Evolutionary conservation across 2,888 invertebrate species (phyloP).

Genomic region (Spodoptera littoralis): DNA sequence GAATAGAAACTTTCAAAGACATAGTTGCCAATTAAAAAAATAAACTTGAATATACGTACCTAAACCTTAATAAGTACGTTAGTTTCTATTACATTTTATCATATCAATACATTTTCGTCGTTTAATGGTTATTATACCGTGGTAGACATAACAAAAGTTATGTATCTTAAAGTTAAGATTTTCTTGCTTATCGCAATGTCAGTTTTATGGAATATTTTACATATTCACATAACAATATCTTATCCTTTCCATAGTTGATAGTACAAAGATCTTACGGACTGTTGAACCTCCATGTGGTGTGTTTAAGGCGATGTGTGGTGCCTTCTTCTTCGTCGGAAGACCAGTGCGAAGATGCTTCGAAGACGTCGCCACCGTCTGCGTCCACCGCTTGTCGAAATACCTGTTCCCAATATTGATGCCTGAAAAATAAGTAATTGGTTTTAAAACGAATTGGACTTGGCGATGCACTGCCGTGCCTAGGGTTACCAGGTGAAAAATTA

Average conservation of each 20-base stretch:
- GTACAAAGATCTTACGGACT: slow-evolving; percentile 37
- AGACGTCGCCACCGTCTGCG: slow-evolving; percentile 95
- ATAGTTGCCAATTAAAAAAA: slow-evolving; percentile 42
- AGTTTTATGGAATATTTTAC: slow-evolving; percentile 20
- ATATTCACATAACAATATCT: not conserved
- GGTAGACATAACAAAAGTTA: slow-evolving; percentile 48
- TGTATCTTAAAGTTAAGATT: slow-evolving; percentile 17
- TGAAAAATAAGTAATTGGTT: slow-evolving; percentile 55
- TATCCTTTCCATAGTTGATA: slow-evolving; percentile 9
- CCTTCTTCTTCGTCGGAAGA: slow-evolving; percentile 91
- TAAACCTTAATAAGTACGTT: slow-evolving; percentile 43
- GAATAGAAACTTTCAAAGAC: slow-evolving; percentile 31
- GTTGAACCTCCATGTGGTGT: slow-evolving; percentile 10
- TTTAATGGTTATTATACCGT: slow-evolving; percentile 21
- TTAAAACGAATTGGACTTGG: not conserved
- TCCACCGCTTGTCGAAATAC: slow-evolving; percentile 85
- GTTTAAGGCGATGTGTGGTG: slow-evolving; percentile 73
- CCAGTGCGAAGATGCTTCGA: slow-evolving; percentile 94
- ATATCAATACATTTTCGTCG: slow-evolving; percentile 25
- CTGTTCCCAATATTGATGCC: slow-evolving; percentile 86
- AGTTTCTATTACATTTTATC: slow-evolving; percentile 33
- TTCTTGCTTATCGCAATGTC: slow-evolving; percentile 15
- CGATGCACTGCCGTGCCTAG: not conserved
- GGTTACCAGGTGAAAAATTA: too few species aligned
- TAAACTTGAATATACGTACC: slow-evolving; percentile 30